Evolutionary conservation across 2,113 vertebrate genomes (phyloP), one percentile per base, ranked within the genome.

Genomic region (Gobio gobio): DNA sequence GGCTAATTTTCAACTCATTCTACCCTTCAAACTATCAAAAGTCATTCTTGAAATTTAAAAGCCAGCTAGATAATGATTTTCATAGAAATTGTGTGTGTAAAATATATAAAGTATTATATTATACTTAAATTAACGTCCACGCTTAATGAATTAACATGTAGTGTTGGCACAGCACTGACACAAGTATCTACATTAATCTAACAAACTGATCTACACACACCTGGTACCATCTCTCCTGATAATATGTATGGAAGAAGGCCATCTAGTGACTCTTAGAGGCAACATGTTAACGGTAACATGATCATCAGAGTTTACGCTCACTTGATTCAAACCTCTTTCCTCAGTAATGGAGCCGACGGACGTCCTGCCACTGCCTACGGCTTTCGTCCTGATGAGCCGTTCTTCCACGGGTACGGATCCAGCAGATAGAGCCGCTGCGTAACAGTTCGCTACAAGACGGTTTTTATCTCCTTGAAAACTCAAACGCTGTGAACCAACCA

Each of bases 311-410:
- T 54, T 54, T 20, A 54, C 29, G n/a, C 59, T 80, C 72, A 68
- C 13, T 16, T 22, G 18, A 9, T 87, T 47, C 14, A 20, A n/a
- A 29, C 54, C 45, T 84, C 87, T 86, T 74, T 78, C 54, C 85
- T 33, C 90, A 98, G 97, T 87, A 90, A 96, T 0, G 94, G 90
- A 24, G 88, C 88, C 4, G 96, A 97, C 26, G 95, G 95, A 73
- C 95, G 97, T 81, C 97, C 97, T 0, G 93, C 92, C 0, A 98
- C 98, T 0, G 97, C 97, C 0, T 99, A 98, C 0, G 97, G 98
- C 74, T 98, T 96, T 88, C 96, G 97, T 84, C 96, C 97, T 0
- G 97, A 98, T 6, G 97, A 99, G n/a, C 95, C 95, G 0, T 97
- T 94, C 87, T 96, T 95, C 93, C 97, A 96, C 26, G 86, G 94